A percentile compares a stretch with the other conserved stretches of the same genome.
These are phyloP conservation scores for Mesocricetus auratus DNA, from an alignment of 2,113 vertebrate genomes.

Conservation along the genomic window DNA sequence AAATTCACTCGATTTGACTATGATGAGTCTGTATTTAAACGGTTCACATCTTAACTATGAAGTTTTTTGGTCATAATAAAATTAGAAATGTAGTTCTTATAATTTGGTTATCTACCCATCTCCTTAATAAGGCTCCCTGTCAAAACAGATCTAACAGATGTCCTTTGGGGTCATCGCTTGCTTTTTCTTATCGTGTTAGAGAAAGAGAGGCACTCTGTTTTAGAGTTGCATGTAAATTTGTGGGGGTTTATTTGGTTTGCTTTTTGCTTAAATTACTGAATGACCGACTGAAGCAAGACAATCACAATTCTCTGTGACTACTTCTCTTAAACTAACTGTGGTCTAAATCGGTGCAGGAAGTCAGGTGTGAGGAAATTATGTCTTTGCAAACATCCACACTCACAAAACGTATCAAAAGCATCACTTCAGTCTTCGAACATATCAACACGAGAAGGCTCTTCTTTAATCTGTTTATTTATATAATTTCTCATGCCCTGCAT, in stretches of 20 bases:
- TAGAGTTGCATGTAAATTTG: neutral
- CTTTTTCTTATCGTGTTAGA: slow-evolving; percentile 30
- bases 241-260: neutral
- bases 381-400: neutral
- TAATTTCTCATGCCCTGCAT: neutral
- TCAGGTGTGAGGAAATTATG: neutral
- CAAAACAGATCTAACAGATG: neutral
- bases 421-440: neutral
- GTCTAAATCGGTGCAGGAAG: neutral
- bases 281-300: neutral
- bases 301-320: neutral
- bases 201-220: neutral
- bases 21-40: slow-evolving; percentile 6
- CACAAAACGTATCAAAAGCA: neutral
- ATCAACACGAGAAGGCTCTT: neutral
- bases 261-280: neutral
- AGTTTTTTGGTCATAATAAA: neutral
- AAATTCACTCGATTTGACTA: neutral
- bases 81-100: neutral
- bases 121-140: neutral
- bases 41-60: neutral
- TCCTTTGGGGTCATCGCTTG: neutral
- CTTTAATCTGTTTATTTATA: neutral
- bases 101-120: neutral
- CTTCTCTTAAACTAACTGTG: neutral